Base-by-base conservation (phyloP, 30 jellyfish, hydroid and myxozoan genomes). In the Hydractinia echinata region DNA sequence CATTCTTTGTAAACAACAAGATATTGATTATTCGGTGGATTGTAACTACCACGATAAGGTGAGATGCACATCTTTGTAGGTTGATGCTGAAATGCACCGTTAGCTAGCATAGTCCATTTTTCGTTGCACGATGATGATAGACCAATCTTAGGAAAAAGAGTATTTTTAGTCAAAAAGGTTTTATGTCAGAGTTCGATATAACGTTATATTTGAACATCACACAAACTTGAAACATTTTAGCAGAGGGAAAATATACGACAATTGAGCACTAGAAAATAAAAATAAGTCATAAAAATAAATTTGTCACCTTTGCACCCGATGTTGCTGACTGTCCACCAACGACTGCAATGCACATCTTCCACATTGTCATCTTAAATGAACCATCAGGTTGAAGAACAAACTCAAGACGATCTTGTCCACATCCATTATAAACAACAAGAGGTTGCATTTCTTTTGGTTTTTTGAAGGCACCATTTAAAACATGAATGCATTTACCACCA, bases 391-490 rank as follows among this genome's bases (percentile, higher is more conserved):
- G 67, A 55, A 92, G 51, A 74, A 51, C 66, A 71, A 92, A 92
- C 61, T 92, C 96, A 13, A 92, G 76, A 6, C 98, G 66, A 18
- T 81, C 76, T 74, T 92, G 98, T n/a, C 98, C 98, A 68, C 98
- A 92, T 1, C 98, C 98, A 52, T 64, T 87, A 76, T 92, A 92
- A 52, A 92, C 76, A 30, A 92, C 98, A 5, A 92, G 70, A 10
- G 95, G 91, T 74, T 84, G 94, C 50, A 83, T 95, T 70, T 86
- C 85, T 51, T 82, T 86, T 48, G 98, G 98, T 53, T 92, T 92
- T 49, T 73, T 87, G 87, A 88, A 87, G 4, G 98, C 98, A 7
- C 98, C 98, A 53, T 81, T 68, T 7, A 82, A 79, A 6, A 92
- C 93, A 81, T 92, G 98, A 53, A 92, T 49, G 55, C 98, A 92